Evolutionary conservation across 2,113 vertebrate genomes (phyloP).

Genomic region (Mugil cephalus): DNA sequence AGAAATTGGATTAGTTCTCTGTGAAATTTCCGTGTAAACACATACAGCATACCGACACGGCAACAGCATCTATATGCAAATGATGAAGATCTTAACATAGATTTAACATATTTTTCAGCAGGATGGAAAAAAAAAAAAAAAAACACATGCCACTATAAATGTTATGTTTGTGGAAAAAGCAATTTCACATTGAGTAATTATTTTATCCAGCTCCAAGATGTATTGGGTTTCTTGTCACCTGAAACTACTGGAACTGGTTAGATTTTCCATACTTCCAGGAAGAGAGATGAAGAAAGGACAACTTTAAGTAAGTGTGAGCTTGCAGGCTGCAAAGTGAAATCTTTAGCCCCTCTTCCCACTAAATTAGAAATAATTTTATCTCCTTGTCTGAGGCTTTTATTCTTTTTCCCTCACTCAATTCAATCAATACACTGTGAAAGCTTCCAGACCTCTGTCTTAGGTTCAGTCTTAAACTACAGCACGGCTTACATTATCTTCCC

Average conservation of each 20-base stretch:
- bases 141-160: background rate
- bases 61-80: background rate
- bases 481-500: constrained; percentile 14
- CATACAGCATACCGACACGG: background rate
- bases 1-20: constrained; percentile 20
- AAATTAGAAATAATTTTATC: constrained; percentile 20
- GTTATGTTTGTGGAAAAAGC: background rate
- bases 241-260: background rate
- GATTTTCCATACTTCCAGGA: background rate
- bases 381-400: constrained; percentile 19
- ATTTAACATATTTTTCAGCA: constrained; percentile 1
- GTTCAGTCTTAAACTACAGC: constrained; percentile 43
- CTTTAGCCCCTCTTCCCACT: constrained; percentile 9
- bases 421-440: constrained; percentile 47
- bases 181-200: background rate
- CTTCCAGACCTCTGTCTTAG: constrained; percentile 33
- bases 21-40: constrained; percentile 5
- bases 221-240: background rate
- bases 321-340: constrained; percentile 5
- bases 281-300: too few species aligned
- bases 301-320: background rate
- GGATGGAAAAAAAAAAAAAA: background rate
- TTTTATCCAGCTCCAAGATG: background rate
- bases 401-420: constrained; percentile 19
- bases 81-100: background rate